phyloP scores from a whole-genome alignment of 2,888 invertebrate species.

The Thymelicus sylvestris region DNA sequence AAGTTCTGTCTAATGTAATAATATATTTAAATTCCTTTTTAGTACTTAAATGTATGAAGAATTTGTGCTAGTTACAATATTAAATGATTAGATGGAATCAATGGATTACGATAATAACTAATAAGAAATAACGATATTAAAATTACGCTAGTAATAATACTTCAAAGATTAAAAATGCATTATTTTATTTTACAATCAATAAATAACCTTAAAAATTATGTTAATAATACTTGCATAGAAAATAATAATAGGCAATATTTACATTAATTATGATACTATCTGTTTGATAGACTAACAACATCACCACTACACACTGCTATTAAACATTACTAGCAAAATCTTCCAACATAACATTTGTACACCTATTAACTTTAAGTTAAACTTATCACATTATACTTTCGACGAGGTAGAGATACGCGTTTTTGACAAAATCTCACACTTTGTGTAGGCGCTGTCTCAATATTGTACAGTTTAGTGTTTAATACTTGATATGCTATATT shows the following conservation, averaged over 20 bases:
- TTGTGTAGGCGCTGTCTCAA: conserved; percentile 18
- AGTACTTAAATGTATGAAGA: no score
- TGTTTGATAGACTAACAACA: not conserved
- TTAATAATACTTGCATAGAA: conserved; percentile 57
- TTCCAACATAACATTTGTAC: conserved; percentile 35
- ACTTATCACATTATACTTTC: conserved; percentile 51
- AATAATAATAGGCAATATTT: conserved; percentile 61
- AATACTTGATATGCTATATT: no score
- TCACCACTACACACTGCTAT: conserved; percentile 10
- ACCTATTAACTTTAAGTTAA: conserved; percentile 9
- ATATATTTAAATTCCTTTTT: no score
- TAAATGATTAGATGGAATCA: no score
- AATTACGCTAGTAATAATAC: not conserved
- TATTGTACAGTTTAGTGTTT: not conserved
- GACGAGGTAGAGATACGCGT: conserved; percentile 46
- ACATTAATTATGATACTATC: conserved; percentile 42
- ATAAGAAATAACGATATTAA: not conserved
- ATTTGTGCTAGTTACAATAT: no score
- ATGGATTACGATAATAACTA: not conserved
- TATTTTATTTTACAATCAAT: conserved; percentile 56
- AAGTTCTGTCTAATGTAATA: no score
- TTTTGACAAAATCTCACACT: conserved; percentile 36
- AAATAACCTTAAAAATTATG: conserved; percentile 55
- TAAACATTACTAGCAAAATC: not conserved
- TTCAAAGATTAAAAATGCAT: not conserved